Percentiles rank a stretch among this genome's conserved stretches.
Evolutionary conservation across 2,113 vertebrate species (phyloP).

Genomic region (Casuarius casuarius): DNA sequence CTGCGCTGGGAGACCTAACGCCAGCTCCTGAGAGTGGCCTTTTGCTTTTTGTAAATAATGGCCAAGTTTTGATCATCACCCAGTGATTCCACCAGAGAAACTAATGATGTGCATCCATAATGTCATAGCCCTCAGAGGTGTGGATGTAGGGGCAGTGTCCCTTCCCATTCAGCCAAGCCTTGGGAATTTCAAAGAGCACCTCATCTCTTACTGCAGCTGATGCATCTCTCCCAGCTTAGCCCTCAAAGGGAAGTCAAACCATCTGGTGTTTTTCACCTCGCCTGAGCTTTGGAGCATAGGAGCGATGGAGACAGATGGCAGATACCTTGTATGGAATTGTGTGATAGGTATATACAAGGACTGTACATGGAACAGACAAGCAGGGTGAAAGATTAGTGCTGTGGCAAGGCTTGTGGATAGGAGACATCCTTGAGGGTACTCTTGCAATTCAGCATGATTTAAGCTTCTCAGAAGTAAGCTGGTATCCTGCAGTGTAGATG

Average conservation of each 20-base stretch:
- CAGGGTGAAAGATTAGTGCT: not conserved
- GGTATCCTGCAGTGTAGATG: not conserved
- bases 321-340: not conserved
- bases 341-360: not conserved
- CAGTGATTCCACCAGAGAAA: not conserved
- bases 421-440: not conserved
- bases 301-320: not conserved
- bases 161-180: not conserved
- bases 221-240: too few relatives aligned
- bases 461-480: not conserved
- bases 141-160: not conserved
- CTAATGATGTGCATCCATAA: not conserved
- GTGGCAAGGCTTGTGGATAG: not conserved
- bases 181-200: not conserved
- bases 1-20: not conserved
- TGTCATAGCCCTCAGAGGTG: fast-evolving
- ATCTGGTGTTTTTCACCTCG: not conserved
- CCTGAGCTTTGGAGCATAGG: not conserved
- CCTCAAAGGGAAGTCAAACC: not conserved
- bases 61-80: not conserved
- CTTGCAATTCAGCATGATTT: not conserved
- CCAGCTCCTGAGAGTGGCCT: not conserved
- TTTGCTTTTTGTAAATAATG: not conserved
- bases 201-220: not conserved
- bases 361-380: not conserved